Base-by-base conservation (phyloP, 1,140 invertebrate genomes). In the Drosophila ficusphila region DNA sequence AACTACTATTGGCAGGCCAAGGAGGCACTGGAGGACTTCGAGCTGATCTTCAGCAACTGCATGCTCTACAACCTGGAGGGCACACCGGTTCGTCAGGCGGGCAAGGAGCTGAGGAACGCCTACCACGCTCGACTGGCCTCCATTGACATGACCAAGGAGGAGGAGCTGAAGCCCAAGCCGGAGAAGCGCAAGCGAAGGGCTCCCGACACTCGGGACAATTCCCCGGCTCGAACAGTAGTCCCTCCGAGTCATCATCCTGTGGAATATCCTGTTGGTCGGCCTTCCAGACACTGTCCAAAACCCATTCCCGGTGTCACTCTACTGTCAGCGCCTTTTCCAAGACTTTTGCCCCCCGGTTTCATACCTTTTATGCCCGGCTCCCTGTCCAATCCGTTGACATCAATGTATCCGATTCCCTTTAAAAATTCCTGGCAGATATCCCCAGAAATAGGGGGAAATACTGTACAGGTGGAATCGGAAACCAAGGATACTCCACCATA, bases 41-140 rank as follows among this genome's bases (percentile, higher is more conserved):
- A 53, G 18, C 18, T 75, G 16, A 36, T 75, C 3, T 65, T 75
- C 16, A 34, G 58, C 1, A 75, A 75, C 46, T 75, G 68, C 36
- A 23, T 31, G 14, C 5, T 14, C 0, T 75, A 49, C 16, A 72
- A 72, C 19, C 2, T 41, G 16, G 29, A 52, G 47, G 60, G 52
- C 0, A 27, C 68, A 0, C 27, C 31, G 2, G 72, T 75, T 0
- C 4, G 42, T n/a, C 1, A n/a, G 8, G 68, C 41, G 0, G 68
- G 68, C 12, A 38, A 33, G 41, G 29, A 52, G 3, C 19, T 75
- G n/a, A 16, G 12, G 12, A 14, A 7, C 0, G n/a, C 14, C 2
- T 75, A 53, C 23, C 21, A 48, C 9, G 21, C 4, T 1, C 52
- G 34, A 0, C 8, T 75, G 38, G 21, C 27, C 5, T n/a, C 21